A percentile compares a stretch with the other conserved stretches of the same genome.
phyloP scores from a whole-genome alignment of 2,797 vertebrate species.

The Alauda arvensis region DNA sequence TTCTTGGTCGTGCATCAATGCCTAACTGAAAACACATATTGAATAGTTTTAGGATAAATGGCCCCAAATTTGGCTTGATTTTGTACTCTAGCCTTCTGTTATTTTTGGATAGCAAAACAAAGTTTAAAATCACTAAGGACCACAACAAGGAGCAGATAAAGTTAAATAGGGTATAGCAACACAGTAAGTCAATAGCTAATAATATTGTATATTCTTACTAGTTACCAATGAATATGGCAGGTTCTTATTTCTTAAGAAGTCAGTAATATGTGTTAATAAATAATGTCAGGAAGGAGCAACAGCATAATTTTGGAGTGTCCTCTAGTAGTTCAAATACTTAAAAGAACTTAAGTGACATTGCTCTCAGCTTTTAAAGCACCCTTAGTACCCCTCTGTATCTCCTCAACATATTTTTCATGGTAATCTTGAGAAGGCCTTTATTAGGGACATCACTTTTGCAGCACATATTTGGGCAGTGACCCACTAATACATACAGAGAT shows the following conservation, averaged over 20 bases:
- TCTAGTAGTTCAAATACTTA: neutral
- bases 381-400: neutral
- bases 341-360: neutral
- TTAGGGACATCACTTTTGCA: neutral
- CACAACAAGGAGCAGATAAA: neutral
- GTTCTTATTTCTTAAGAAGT: neutral
- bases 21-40: neutral
- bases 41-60: neutral
- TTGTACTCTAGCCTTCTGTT: neutral
- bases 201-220: neutral
- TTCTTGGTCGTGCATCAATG: neutral
- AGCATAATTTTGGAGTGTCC: neutral
- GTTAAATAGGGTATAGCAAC: neutral
- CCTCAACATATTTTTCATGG: neutral
- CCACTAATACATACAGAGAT: neutral
- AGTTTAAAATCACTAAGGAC: neutral
- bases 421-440: neutral
- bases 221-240: neutral
- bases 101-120: conserved; percentile 1
- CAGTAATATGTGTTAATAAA: neutral
- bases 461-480: neutral
- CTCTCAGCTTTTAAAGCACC: neutral
- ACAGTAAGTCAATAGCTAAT: neutral
- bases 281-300: neutral
- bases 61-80: neutral